Conservation (phyloP, 1,140 invertebrate species). For the Macrostomum lignano region DNA sequence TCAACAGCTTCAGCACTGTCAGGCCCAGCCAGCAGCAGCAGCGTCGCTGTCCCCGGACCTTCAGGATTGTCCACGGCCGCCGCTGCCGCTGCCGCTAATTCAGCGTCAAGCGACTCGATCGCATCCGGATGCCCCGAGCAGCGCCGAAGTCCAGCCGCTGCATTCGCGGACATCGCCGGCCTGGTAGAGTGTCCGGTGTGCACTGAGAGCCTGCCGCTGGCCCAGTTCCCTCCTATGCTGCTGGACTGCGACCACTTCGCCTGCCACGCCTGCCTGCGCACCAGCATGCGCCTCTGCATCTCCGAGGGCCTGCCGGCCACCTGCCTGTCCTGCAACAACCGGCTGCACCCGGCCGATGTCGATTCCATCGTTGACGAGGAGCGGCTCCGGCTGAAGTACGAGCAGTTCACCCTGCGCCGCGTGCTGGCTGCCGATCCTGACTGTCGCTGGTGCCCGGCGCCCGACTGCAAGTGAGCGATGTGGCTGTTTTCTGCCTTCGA, state of each 20-base stretch:
- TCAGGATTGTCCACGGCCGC: too few relatives aligned
- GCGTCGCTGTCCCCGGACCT: too few relatives aligned
- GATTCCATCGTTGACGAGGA: constrained; percentile 35
- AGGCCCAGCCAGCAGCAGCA: too few relatives aligned
- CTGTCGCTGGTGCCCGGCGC: constrained; percentile 63
- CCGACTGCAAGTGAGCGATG: too few relatives aligned
- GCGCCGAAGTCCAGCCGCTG: too few relatives aligned
- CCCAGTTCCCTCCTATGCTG: constrained; percentile 34
- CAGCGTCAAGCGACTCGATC: too few relatives aligned
- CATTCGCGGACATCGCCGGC: constrained; percentile 42
- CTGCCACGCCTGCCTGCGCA: constrained; percentile 45
- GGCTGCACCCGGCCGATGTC: constrained; percentile 49
- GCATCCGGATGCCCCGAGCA: too few relatives aligned
- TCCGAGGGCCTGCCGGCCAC: constrained; percentile 39
- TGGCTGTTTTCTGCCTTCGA: too few relatives aligned
- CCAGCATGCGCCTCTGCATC: constrained; percentile 38
- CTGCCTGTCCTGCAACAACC: constrained; percentile 68
- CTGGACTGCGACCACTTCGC: constrained; percentile 41
- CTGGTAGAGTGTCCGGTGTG: too few relatives aligned
- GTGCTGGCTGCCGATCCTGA: constrained; percentile 71
- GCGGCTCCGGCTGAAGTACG: constrained; percentile 60
- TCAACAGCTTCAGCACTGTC: too few relatives aligned
- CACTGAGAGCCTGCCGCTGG: constrained; percentile 44
- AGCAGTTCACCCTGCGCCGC: constrained; percentile 71
- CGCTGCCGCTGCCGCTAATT: too few relatives aligned